Evolutionary conservation across 2,888 invertebrate genomes (phyloP).

Genomic region (Aromia moschata): DNA sequence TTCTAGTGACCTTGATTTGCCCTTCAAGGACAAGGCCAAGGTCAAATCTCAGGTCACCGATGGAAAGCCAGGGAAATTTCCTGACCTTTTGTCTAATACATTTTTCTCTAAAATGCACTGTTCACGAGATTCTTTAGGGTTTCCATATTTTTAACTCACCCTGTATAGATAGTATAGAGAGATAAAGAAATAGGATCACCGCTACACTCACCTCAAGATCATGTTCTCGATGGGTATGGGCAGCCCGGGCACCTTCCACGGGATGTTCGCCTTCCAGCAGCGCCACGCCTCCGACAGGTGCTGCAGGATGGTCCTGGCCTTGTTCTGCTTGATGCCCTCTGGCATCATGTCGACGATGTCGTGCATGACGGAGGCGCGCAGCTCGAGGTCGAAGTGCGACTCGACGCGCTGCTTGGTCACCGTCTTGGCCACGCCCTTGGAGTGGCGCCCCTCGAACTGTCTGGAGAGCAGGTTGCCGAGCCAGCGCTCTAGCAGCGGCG

Average conservation of each 20-base stretch:
- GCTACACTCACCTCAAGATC: too few species aligned
- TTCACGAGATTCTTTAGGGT: too few species aligned
- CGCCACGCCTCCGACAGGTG: slow-evolving; percentile 99
- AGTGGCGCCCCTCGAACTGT: slow-evolving; percentile 99
- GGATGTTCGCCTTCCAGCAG: slow-evolving; percentile 99
- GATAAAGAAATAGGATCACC: too few species aligned
- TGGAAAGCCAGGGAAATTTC: too few species aligned
- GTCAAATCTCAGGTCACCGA: too few species aligned
- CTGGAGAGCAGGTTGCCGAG: slow-evolving; percentile 97
- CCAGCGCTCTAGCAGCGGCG: slow-evolving; percentile 97
- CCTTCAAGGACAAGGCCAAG: too few species aligned
- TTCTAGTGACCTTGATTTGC: too few species aligned
- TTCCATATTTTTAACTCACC: too few species aligned
- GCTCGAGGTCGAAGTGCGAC: slow-evolving; percentile 98
- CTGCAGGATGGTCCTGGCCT: slow-evolving; percentile 97
- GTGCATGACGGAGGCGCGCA: slow-evolving; percentile 95
- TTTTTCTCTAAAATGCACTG: too few species aligned
- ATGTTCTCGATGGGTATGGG: slow-evolving; percentile 99
- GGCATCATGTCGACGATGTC: slow-evolving; percentile 99
- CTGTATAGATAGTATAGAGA: too few species aligned
- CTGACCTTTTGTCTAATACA: too few species aligned
- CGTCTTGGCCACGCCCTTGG: slow-evolving; percentile 99
- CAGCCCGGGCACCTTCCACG: slow-evolving; percentile 99
- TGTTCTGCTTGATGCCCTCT: slow-evolving; percentile 99
- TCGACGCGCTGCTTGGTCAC: slow-evolving; percentile 99